Percentiles rank a stretch among this genome's conserved stretches.
These are phyloP conservation scores for Podocnemis expansa DNA, from an alignment of 2,113 vertebrate genomes.

Conservation along the genomic window DNA sequence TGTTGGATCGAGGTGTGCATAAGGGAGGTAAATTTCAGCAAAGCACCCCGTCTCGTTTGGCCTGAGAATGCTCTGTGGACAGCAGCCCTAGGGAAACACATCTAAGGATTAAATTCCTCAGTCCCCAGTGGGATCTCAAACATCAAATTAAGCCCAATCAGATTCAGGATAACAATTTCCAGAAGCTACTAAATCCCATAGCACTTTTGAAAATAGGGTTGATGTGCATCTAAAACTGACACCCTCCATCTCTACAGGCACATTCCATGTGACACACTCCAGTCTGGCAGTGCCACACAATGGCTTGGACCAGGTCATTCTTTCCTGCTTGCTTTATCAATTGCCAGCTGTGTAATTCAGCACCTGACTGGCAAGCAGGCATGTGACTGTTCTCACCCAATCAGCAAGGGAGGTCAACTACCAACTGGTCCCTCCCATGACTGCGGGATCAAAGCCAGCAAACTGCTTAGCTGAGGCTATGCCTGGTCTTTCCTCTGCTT, in stretches of 20 bases:
- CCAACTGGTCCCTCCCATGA: neutral
- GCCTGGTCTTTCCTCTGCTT: neutral
- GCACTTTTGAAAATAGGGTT: neutral
- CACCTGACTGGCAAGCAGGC: neutral
- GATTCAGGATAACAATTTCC: accelerated
- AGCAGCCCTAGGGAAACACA: neutral
- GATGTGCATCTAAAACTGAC: neutral
- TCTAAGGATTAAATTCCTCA: neutral
- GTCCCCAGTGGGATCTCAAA: neutral
- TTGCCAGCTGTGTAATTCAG: too few species aligned
- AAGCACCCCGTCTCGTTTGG: neutral
- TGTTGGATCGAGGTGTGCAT: neutral
- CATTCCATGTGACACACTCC: neutral
- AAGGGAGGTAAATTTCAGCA: neutral
- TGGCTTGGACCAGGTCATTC: neutral
- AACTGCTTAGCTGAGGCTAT: neutral
- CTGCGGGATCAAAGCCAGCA: neutral
- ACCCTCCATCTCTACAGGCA: neutral
- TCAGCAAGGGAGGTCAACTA: neutral
- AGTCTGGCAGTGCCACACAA: neutral
- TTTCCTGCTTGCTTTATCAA: neutral
- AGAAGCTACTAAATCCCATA: neutral
- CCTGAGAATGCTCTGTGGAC: neutral
- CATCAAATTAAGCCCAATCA: neutral
- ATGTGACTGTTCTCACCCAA: neutral